Base-by-base conservation (phyloP, 1,140 invertebrate genomes). In the Drosophila triauraria region DNA sequence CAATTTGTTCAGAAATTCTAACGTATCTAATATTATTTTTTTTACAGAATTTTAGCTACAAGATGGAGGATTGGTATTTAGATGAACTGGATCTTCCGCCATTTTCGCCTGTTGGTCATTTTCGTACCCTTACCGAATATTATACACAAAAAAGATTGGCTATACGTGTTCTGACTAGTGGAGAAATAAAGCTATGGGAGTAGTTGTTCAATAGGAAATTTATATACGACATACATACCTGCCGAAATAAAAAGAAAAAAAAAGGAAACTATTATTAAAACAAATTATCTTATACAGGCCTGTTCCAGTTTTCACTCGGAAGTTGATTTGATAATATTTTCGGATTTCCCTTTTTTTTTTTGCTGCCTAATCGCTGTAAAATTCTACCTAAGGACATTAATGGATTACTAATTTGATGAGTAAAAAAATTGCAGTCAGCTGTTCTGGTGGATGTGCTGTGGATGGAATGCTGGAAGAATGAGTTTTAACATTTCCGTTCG, bases 51-150 rank as follows among this genome's bases (percentile, higher is more conserved):
- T 68, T 47, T 23, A 75, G 54, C 47, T 82, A 83, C 25, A 63
- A 83, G 13, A 13, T 81, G 7, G 30, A 17, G 3, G 23, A 85
- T 40, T 85, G 74, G 68, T 67, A n/a, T 58, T 2, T 85, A 25
- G 61, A 67, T 5, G 78, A 81, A 35, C 9, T 17, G 4, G 64
- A 78, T 25, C 47, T 71, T 12, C 82, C 82, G 6, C 63, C 30
- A 0, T 85, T 68, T 71, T 20, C 50, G 1, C 82, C 82, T 0
- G 48, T 71, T 10, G 72, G 80, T n/a, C 23, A 48, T 12, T 27
- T 82, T 7, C 53, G 38, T 3, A 56, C 48, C 0, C 3, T 50
- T 13, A 82, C 68, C 1, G 76, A 82, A 50, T 82, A 61, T 56
- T 78, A 43, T 9, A 42, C 17, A 0, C 23, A 68, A 23, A 47